phyloP scores from a whole-genome alignment of 1,140 invertebrate genomes.

The Dreissena rostriformis region DNA sequence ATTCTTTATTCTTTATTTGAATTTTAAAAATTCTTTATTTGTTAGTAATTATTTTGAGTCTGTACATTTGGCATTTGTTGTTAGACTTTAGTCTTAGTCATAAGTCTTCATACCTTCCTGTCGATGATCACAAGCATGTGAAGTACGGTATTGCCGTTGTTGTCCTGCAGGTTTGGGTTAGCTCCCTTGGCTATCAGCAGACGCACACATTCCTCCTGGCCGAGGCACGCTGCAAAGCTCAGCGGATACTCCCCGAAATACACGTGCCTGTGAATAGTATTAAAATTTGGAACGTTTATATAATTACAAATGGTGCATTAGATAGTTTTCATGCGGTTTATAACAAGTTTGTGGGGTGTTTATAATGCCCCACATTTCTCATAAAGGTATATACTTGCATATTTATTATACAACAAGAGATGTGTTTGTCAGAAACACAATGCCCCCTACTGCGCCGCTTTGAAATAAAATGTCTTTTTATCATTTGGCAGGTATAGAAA shows the following conservation, averaged over 20 bases:
- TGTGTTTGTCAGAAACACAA: no score
- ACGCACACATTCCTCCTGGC: slow-evolving; percentile 98
- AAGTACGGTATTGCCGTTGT: slow-evolving; percentile 98
- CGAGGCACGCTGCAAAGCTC: slow-evolving; percentile 96
- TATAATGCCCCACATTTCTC: no score
- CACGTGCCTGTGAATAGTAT: slow-evolving; percentile 85
- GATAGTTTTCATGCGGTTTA: no score
- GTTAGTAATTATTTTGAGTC: not conserved
- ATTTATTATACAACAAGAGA: no score
- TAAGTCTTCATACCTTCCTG: slow-evolving; percentile 86
- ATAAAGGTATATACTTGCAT: no score
- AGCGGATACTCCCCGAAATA: slow-evolving; percentile 99
- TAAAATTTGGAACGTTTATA: no score
- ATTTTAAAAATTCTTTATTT: not conserved
- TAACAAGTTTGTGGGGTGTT: no score
- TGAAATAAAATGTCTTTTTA: no score
- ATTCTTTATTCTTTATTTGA: no score
- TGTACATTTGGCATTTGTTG: not conserved
- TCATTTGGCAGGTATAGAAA: no score
- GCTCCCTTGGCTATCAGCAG: slow-evolving; percentile 94
- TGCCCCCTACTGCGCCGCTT: no score
- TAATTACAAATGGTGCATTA: no score
- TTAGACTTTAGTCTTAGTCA: not conserved
- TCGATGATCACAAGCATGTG: slow-evolving; percentile 99
- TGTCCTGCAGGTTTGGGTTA: slow-evolving; percentile 96